Evolutionary conservation across 2,113 vertebrate species (phyloP), one percentile per base, ranked within the genome.

Genomic region (Neopipo cinnamomea): DNA sequence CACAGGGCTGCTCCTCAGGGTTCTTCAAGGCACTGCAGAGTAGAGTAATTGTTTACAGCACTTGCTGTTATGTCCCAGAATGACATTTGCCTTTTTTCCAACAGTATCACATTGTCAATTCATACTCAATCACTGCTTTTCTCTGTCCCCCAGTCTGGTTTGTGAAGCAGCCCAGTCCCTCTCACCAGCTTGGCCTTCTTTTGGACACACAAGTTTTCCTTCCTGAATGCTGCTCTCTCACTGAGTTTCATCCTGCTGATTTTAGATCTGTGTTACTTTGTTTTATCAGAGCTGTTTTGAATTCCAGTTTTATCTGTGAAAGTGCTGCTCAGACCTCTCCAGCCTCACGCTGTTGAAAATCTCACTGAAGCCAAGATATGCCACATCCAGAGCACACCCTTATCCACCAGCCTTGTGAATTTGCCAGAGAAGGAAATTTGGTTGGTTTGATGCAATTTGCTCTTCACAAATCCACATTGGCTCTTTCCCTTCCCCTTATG

Each of bases 81-180:
- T 72, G 94, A 88, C 95, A 93, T 91, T 96, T 95, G 93, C 77
- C 84, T 92, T 95, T 97, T 87, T 61, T 41, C 56, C 74, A 94
- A 96, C 94, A 95, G 70, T 89, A 70, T 76, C 49, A 58, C 81
- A 93, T 94, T 96, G 95, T 96, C 2, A 5, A 94, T 94, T 94
- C 74, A 91, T 85, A n/a, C 58, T 68, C 0, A 0, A 6, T 66
- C 37, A 23, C 39, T 0, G 1, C n/a, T 82, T 87, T 7, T 14
- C 44, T 81, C 68, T 35, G 28, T 56, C 16, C 6, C 33, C 17
- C 4, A 1, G 20, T 35, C 37, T 9, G 3, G 21, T 66, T 82
- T 95, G 41, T 5, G 7, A 18, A 85, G 77, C 80, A 82, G 47
- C 28, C n/a, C 52, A 41, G 46, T n/a, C 41, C 56, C 13, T 53